Conservation (phyloP, 2,888 invertebrate genomes). For the Pachydiplax longipennis region DNA sequence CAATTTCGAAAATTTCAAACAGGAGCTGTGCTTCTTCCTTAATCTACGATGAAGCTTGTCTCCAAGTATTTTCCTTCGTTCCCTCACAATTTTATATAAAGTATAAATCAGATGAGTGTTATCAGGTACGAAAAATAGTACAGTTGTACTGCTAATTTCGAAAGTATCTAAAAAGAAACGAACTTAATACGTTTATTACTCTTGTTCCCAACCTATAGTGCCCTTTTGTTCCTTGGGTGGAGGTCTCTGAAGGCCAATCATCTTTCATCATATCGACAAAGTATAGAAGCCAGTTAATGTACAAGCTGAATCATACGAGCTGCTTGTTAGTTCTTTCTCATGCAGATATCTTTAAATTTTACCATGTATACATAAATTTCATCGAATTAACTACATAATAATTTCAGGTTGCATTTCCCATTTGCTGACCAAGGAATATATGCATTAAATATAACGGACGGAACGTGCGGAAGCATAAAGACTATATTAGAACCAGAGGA, state of each 20-base stretch:
- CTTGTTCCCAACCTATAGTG: not conserved
- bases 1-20: not conserved
- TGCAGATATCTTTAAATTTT: too few species aligned
- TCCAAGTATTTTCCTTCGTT: not conserved
- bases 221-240: not conserved
- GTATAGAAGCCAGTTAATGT: not conserved
- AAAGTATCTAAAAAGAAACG: too few species aligned
- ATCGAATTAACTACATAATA: not conserved
- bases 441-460: not conserved
- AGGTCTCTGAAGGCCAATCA: not conserved
- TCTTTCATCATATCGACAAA: not conserved
- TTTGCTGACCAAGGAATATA: conserved; percentile 40
- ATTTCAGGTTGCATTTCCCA: not conserved
- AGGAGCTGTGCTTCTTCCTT: not conserved
- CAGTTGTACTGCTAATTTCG: too few species aligned
- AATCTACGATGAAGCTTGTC: conserved; percentile 21
- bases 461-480: not conserved
- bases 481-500: not conserved
- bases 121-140: not conserved
- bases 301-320: not conserved
- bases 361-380: not conserved
- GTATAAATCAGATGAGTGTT: not conserved
- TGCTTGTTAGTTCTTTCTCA: not conserved
- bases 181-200: too few species aligned
- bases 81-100: not conserved